phyloP scores from a whole-genome alignment of 2,888 invertebrate species.

The Polymixis lichenea region DNA sequence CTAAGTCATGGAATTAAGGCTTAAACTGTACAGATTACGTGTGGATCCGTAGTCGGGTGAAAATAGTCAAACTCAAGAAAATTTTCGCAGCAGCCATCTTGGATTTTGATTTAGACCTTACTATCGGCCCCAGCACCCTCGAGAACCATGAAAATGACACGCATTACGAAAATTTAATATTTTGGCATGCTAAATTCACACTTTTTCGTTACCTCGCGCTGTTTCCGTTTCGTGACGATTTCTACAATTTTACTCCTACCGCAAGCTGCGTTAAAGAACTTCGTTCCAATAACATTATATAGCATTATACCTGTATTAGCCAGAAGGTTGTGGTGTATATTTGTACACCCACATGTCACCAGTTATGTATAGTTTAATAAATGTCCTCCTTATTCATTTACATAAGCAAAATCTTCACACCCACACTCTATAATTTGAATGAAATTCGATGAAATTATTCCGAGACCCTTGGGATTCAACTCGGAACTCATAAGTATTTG shows the following conservation, averaged over 20 bases:
- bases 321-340: too few relatives aligned
- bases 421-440: slow-evolving; percentile 11
- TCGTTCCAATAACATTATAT: neutral
- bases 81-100: too few relatives aligned
- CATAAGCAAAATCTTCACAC: slow-evolving; percentile 1
- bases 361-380: neutral
- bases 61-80: neutral
- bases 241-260: too few relatives aligned
- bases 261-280: too few relatives aligned
- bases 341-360: neutral
- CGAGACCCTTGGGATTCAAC: slow-evolving; percentile 7
- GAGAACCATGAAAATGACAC: too few relatives aligned
- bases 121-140: too few relatives aligned
- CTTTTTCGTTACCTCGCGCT: too few relatives aligned
- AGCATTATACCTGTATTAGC: neutral
- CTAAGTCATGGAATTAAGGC: neutral
- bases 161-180: too few relatives aligned
- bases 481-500: slow-evolving; percentile 49
- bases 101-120: too few relatives aligned
- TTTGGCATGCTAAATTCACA: too few relatives aligned
- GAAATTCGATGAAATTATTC: slow-evolving; percentile 34
- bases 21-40: neutral
- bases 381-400: neutral
- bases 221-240: too few relatives aligned
- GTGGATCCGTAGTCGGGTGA: neutral